Base-by-base conservation (phyloP, 1,140 invertebrate species). In the Latrodectus geometricus region DNA sequence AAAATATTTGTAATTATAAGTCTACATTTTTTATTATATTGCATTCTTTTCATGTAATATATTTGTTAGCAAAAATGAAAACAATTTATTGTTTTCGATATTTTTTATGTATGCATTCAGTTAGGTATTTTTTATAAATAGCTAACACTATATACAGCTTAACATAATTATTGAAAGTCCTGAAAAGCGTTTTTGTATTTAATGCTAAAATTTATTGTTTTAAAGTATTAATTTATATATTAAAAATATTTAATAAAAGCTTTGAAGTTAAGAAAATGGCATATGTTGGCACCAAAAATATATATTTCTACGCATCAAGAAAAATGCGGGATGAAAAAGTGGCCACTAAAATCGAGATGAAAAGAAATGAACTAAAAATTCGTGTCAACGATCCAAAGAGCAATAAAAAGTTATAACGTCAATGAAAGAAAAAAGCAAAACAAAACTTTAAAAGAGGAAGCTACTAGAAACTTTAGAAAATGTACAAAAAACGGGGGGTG, bases 331-430 rank as follows among this genome's bases (percentile, higher is more conserved):
- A 76, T 68, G 35, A 23, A 23, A 68, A 84, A 78, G 65, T 70
- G 15, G 2, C 9, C 50, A 78, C 14, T 78, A 70, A 35, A 78
- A 65, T 75, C 9, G 68, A 48, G n/a, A 21, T 56, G 12, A 70
- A 54, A 78, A 78, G 75, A 86, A 61, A 78, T 61, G 61, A 76
- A 54, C 73, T 84, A 82, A 82, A 84, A 76, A 70, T 84, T 84
- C 82, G 72, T 84, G 82, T 76, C 82, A 84, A 84, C 82, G 82
- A 84, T 84, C 61, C 72, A 74, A 35, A 77, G 61, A 15, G 75
- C 74, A 86, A 86, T 86, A 86, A 86, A 86, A 86, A 77, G 65
- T 15, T 74, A 70, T 61, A 54, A 66, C 35, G 56, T 54, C 14
- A 50, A 86, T 20, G 61, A 78, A 86, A 86, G n/a, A n/a, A 35